Evolutionary conservation across 2,888 invertebrate species (phyloP), one percentile per base, ranked within the genome.

Genomic region (Cerastis leucographa): DNA sequence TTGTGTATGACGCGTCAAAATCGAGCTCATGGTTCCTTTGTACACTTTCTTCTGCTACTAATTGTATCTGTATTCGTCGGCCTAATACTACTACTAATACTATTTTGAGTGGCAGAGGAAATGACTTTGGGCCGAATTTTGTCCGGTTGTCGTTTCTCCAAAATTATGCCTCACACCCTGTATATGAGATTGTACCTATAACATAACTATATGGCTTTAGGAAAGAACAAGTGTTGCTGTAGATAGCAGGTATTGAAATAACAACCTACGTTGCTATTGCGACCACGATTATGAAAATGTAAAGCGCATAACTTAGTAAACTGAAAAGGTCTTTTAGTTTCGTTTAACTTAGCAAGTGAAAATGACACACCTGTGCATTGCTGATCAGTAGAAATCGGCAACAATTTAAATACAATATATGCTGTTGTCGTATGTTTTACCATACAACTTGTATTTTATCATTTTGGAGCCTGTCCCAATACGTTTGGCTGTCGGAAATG

Each of bases 361-460:
- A 96, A 93, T 94, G 89, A 85, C 85, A 87, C 90, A 87, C 81
- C 87, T 88, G 87, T 89, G 95, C 94, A 94, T 95, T 91, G 88
- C 87, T 93, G 94, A 95, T 93, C 89, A 95, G 96, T 95, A 96
- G 96, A 96, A 96, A 96, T 94, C 95, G 91, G 65, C 89, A 89
- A 91, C 89, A 91, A 91, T 94, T 93, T 93, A 91, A 93, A 94
- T 95, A 93, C 93, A 91, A 91, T 93, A 91, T 92, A 94, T 93
- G 92, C 92, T 77, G 89, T 84, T 89, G 88, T 87, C 90, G 91
- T 90, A 86, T 90, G 85, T 85, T 88, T 90, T 86, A 88, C 88
- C 78, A 85, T 90, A 89, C 89, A 86, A 88, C 83, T 84, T 89
- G 86, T 87, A 88, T 89, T 89, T 91, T 89, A 88, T 89, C 83